Evolutionary conservation across 2,888 invertebrate genomes (phyloP), one percentile per base, ranked within the genome.

Genomic region (Drosophila prolongata): DNA sequence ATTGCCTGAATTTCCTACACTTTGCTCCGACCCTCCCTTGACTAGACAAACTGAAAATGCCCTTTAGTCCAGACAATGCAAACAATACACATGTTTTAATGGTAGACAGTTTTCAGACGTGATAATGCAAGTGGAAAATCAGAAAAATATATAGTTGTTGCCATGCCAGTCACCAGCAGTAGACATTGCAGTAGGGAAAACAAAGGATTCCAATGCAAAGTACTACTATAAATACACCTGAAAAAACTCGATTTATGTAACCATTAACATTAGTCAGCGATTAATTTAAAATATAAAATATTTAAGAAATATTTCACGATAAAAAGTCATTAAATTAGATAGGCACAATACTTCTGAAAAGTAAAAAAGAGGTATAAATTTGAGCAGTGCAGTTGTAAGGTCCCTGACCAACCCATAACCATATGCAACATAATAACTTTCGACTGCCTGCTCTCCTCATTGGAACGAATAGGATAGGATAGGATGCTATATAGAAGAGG

Each of bases 91-190:
- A 69, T 78, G 76, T 67, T 74, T 66, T 69, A 71, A 55, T 64
- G 70, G 61, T 59, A 81, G 85, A 83, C 85, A 79, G 68, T 57
- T 78, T 80, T 80, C 74, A 64, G 77, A 83, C 87, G 85, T 74
- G 74, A 72, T 76, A 80, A 78, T 80, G 84, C 84, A 77, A 69
- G 75, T 77, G 77, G 64, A 84, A 77, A 75, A 81, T 87, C 81
- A 76, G 74, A 84, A 75, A 74, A 74, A 74, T 74, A 74, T 74
- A 68, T 70, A 66, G 79, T 74, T 64, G 40, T 50, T 55, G 52
- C 52, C 55, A 30, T 47, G 70, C 52, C 61, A 82, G 75, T 78
- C 78, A 78, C 58, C 68, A 43, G 69, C 77, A 77, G 72, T 8
- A 56, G 56, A 59, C 56, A 27, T 56, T 16, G 65, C 58, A 47